Evolutionary conservation across 2,797 vertebrate species (phyloP).

Genomic region (Sebastes minor): DNA sequence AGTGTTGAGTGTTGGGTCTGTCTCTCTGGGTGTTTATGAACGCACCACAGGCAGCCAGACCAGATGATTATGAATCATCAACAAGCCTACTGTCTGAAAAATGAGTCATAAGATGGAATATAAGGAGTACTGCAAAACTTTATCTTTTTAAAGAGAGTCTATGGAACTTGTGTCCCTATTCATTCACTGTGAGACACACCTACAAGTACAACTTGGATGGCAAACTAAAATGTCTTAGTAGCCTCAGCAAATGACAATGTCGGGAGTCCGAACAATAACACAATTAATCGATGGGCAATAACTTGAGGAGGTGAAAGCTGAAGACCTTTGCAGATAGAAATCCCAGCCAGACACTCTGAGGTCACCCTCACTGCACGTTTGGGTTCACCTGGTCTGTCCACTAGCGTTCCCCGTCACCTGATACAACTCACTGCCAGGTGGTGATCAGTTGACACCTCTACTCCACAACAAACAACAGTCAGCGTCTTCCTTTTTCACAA

Average conservation of each 20-base stretch:
- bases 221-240: not conserved
- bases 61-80: slow-evolving; percentile 7
- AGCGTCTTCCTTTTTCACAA: not conserved
- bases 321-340: not conserved
- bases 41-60: not conserved
- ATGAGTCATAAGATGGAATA: not conserved
- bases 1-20: not conserved
- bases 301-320: slow-evolving; percentile 7
- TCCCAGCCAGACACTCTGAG: not conserved
- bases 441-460: slow-evolving; percentile 34
- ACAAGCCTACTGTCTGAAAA: not conserved
- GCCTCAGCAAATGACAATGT: not conserved
- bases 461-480: slow-evolving; percentile 22
- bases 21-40: slow-evolving; percentile 1
- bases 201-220: not conserved
- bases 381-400: slow-evolving; percentile 2
- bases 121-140: not conserved
- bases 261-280: not conserved
- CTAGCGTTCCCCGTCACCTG: slow-evolving; percentile 3
- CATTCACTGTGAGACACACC: not conserved
- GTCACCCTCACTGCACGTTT: slow-evolving; percentile 9
- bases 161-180: no score
- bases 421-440: slow-evolving; percentile 15
- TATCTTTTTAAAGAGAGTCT: not conserved
- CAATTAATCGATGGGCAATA: not conserved